A percentile compares a stretch with the other conserved stretches of the same genome.
These are phyloP conservation scores for Zootermopsis nevadensis DNA, from an alignment of 2,888 invertebrate species.

Conservation along the genomic window DNA sequence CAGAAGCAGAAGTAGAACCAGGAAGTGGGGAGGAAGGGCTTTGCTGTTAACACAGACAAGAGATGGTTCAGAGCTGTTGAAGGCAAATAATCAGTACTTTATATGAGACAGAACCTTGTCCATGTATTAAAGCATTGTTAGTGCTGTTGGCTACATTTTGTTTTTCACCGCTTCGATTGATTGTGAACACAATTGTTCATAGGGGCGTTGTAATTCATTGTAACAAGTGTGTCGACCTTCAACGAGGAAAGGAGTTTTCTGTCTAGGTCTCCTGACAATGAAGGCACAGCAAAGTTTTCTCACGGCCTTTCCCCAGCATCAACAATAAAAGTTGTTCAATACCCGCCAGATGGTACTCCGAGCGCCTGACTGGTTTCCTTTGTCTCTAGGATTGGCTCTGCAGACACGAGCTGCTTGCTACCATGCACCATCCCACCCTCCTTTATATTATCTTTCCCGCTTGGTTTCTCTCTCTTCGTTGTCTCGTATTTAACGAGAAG, in stretches of 20 bases:
- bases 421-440: neutral
- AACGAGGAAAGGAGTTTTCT: neutral
- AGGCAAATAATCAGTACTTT: no score
- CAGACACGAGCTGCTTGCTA: slow-evolving; percentile 2
- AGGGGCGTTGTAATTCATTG: neutral
- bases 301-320: neutral
- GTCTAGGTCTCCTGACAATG: slow-evolving; percentile 6
- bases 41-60: no score
- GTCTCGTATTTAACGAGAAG: neutral
- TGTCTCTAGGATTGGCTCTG: neutral
- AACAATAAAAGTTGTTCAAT: slow-evolving; percentile 16
- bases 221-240: slow-evolving; percentile 2
- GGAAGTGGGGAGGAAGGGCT: no score
- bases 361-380: neutral
- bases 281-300: neutral
- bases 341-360: neutral
- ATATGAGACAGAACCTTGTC: no score
- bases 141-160: neutral
- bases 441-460: neutral
- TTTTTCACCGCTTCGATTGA: neutral
- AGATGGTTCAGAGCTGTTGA: no score
- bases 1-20: no score
- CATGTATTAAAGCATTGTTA: no score
- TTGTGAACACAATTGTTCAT: neutral
- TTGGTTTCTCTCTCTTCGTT: neutral